Evolutionary conservation across 2,113 vertebrate species (phyloP).

Genomic region (Eulemur rufifrons): DNA sequence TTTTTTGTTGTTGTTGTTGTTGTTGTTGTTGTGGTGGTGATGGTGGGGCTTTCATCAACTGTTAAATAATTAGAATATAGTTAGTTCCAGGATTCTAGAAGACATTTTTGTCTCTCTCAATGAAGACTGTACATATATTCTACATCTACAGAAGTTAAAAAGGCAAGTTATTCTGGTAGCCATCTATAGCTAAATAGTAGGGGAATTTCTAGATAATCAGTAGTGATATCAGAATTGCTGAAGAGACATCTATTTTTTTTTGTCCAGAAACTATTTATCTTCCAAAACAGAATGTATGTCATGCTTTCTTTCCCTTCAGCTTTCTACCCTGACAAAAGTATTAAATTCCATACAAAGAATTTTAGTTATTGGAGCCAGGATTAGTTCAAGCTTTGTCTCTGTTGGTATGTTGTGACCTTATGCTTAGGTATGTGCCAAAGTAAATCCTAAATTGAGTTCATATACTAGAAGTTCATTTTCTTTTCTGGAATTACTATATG

Average conservation of each 20-base stretch:
- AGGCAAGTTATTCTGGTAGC: neutral
- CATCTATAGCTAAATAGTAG: neutral
- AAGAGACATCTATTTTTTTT: neutral
- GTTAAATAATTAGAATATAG: constrained; percentile 22
- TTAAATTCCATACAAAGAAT: neutral
- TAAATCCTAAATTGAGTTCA: neutral
- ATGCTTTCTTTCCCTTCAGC: neutral
- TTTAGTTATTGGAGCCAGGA: neutral
- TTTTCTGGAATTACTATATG: constrained; percentile 43
- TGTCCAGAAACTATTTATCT: neutral
- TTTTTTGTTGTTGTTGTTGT: no score
- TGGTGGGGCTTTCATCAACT: neutral
- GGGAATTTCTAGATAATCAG: neutral
- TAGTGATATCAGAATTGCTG: neutral
- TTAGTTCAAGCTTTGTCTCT: neutral
- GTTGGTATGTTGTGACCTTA: neutral
- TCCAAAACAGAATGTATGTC: neutral
- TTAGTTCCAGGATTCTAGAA: neutral
- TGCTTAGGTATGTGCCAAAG: neutral
- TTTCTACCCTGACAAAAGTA: neutral
- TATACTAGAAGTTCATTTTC: neutral
- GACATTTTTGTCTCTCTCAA: neutral
- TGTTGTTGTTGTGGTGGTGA: neutral
- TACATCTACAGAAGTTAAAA: neutral
- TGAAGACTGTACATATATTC: neutral